Conservation (phyloP, 2,113 vertebrate genomes). For the Polypterus senegalus region DNA sequence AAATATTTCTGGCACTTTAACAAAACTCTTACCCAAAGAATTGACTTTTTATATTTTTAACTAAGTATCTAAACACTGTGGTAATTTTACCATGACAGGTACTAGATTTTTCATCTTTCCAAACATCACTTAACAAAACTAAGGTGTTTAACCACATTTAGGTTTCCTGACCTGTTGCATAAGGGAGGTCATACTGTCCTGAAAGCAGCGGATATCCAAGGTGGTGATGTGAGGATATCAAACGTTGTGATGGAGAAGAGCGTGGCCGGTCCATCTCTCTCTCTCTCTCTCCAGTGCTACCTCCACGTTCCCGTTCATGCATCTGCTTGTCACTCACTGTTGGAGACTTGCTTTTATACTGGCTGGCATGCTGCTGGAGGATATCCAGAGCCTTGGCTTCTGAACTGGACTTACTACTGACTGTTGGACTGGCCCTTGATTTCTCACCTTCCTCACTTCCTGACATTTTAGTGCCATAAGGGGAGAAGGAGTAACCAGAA, state of each 20-base stretch:
- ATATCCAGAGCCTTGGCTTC: constrained; percentile 96
- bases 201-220: constrained; percentile 87
- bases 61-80: too few species aligned
- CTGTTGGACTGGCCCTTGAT: constrained; percentile 82
- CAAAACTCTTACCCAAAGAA: too few species aligned
- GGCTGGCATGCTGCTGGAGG: constrained; percentile 93
- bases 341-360: constrained; percentile 98
- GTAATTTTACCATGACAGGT: too few species aligned
- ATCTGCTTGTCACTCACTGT: constrained; percentile 73
- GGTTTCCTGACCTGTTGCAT: constrained; percentile 70
- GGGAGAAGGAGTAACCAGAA: constrained; percentile 90
- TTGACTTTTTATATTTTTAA: too few species aligned
- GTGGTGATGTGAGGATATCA: constrained; percentile 91
- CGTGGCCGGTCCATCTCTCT: constrained; percentile 74
- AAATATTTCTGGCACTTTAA: too few species aligned
- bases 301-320: constrained; percentile 73
- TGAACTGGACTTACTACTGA: constrained; percentile 73
- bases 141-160: background rate
- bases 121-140: background rate
- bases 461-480: constrained; percentile 76
- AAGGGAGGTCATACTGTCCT: constrained; percentile 87
- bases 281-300: constrained; percentile 47
- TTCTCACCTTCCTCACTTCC: constrained; percentile 80
- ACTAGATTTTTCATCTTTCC: too few species aligned
- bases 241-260: constrained; percentile 88